phyloP scores from a whole-genome alignment of 2,888 invertebrate species.

The Macrosoma leucophasiata region DNA sequence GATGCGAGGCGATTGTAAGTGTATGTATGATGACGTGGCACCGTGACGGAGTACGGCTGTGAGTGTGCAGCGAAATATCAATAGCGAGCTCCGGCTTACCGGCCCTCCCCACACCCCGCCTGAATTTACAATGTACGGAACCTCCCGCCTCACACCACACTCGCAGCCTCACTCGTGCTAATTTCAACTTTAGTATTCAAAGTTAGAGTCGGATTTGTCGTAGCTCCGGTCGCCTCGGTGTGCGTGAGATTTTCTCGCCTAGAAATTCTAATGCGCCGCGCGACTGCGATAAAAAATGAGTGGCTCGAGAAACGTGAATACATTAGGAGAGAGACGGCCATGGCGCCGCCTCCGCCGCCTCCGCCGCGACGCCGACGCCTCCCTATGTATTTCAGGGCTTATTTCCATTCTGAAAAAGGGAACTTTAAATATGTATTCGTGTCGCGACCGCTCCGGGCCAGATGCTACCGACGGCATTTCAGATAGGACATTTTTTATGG shows the following conservation, averaged over 20 bases:
- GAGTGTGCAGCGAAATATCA: conserved; percentile 27
- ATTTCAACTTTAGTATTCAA: conserved; percentile 11
- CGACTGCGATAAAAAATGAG: conserved; percentile 75
- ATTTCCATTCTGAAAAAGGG: conserved; percentile 60
- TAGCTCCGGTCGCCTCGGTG: conserved; percentile 31
- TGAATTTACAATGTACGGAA: conserved; percentile 64
- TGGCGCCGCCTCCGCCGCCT: conserved; percentile 36
- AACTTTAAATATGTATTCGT: conserved; percentile 49
- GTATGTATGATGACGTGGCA: no score
- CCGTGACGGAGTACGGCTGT: no score
- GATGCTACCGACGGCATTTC: conserved; percentile 10
- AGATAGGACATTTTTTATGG: no score
- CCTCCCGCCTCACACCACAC: conserved; percentile 35
- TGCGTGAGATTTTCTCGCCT: conserved; percentile 73
- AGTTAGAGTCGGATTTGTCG: no score
- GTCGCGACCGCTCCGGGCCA: conserved; percentile 13
- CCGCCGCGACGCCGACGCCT: conserved; percentile 32
- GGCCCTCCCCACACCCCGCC: conserved; percentile 42
- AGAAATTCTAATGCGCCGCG: conserved; percentile 74
- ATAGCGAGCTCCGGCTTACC: conserved; percentile 41
- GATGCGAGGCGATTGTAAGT: no score
- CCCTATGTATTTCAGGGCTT: conserved; percentile 53
- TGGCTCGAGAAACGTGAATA: conserved; percentile 69
- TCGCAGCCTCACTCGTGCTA: conserved; percentile 19
- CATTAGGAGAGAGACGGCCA: conserved; percentile 58